Base-by-base conservation (phyloP, 2,113 vertebrate genomes). In the Myotis yumanensis region DNA sequence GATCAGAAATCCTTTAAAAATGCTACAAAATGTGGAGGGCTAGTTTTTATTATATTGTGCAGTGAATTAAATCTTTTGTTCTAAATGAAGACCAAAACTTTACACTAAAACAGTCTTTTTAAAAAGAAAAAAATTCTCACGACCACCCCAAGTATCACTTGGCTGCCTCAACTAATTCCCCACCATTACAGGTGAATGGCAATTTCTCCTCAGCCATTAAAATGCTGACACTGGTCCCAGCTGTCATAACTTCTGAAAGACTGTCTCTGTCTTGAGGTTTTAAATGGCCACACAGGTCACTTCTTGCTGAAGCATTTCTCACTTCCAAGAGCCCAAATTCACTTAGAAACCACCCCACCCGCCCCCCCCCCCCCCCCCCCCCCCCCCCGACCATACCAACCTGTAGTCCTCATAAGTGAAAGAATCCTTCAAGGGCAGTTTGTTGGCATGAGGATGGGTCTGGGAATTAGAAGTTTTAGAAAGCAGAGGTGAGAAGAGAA, bases 361-460 rank as follows among this genome's bases (percentile, higher is more conserved):
- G n/a, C n/a, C n/a, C n/a, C n/a, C n/a, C n/a, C n/a, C n/a, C n/a
- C n/a, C n/a, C n/a, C n/a, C n/a, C n/a, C n/a, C n/a, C n/a, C n/a
- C n/a, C n/a, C n/a, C n/a, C n/a, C n/a, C n/a, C n/a, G n/a, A n/a
- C 16, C 52, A 11, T 59, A 79, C 99, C 97, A 96, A 99, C 99
- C 99, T 99, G 99, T 99, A 99, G 98, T 99, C 99, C 5, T 99
- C 99, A 43, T 99, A 99, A 83, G 99, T 99, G 98, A 99, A 99
- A 97, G 99, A 98, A 97, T 99, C 99, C 99, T 99, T 99, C 98
- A 99, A 97, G 97, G 99, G 99, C 97, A 99, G 98, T 97, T 99
- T 99, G 98, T 98, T 99, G 98, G 99, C 99, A 84, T 99, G 99
- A 73, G 99, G 99, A 98, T 99, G 99, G 98, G 99, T 99, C 99